phyloP scores from a whole-genome alignment of 53 echinoderm and acorn worm genomes.

The Holothuria leucospilota region DNA sequence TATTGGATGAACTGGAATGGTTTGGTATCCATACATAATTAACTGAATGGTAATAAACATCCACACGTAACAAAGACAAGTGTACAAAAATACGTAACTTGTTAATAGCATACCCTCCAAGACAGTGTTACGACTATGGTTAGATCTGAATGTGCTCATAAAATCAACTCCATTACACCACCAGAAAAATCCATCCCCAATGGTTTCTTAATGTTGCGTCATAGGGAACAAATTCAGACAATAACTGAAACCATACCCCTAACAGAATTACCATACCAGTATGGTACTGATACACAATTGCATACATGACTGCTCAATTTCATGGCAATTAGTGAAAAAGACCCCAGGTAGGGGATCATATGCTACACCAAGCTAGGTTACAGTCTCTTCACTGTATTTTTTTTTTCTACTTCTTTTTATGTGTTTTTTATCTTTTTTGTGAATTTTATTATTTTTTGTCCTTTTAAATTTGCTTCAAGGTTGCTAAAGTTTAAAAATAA shows the following conservation, averaged over 20 bases:
- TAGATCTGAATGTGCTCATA: constrained; percentile 19
- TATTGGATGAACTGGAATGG: too few relatives aligned
- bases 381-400: not conserved
- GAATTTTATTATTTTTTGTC: not conserved
- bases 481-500: not conserved
- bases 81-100: too few relatives aligned
- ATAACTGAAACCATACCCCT: constrained; percentile 8
- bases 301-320: constrained; percentile 45
- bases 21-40: too few relatives aligned
- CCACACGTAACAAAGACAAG: too few relatives aligned
- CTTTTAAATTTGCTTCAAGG: constrained; percentile 13
- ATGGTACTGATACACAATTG: constrained; percentile 2
- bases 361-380: not conserved
- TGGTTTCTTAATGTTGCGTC: constrained; percentile 49
- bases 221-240: constrained; percentile 30
- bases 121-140: constrained; percentile 2
- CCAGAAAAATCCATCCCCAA: constrained; percentile 51
- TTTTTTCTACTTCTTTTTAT: not conserved
- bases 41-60: too few relatives aligned
- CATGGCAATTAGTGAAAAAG: constrained; percentile 15
- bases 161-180: constrained; percentile 34
- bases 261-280: constrained; percentile 5
- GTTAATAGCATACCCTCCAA: not conserved
- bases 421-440: not conserved
- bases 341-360: constrained; percentile 14